A percentile compares a stretch with the other conserved stretches of the same genome.
Evolutionary conservation across 2,888 invertebrate species (phyloP).

Genomic region (Standfussiana lucernea): DNA sequence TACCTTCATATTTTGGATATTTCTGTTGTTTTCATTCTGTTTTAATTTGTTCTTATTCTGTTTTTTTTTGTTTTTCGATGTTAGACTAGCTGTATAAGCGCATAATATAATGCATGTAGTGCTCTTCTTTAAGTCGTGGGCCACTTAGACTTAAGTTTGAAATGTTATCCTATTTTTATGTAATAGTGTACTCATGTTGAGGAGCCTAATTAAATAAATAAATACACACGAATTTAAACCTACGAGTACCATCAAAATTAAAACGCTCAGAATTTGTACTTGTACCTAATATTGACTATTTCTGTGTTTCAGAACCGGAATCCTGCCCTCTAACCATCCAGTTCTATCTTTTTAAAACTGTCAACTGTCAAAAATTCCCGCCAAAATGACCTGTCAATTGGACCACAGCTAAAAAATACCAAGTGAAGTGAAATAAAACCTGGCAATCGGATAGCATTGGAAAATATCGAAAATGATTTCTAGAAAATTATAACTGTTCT

Average conservation of each 20-base stretch:
- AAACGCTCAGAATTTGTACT: background rate
- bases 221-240: background rate
- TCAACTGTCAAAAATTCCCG: conserved; percentile 59
- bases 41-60: too few species aligned
- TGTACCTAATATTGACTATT: conserved; percentile 4
- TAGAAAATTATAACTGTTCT: conserved; percentile 56
- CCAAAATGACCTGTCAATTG: conserved; percentile 64
- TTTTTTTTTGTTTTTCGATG: too few species aligned
- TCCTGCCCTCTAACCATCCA: conserved; percentile 53
- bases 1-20: too few species aligned
- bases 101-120: too few species aligned
- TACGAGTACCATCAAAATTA: background rate
- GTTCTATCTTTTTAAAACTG: conserved; percentile 32
- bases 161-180: too few species aligned
- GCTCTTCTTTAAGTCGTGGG: too few species aligned
- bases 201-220: too few species aligned
- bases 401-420: conserved; percentile 61
- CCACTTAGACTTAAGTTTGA: too few species aligned
- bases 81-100: too few species aligned
- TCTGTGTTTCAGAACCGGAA: conserved; percentile 64
- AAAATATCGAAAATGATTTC: conserved; percentile 57
- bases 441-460: conserved; percentile 6
- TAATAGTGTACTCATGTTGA: too few species aligned
- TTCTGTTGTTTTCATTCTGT: too few species aligned
- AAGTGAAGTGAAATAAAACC: conserved; percentile 36